Evolutionary conservation across 2,888 invertebrate species (phyloP).

Genomic region (Lepidocyrtoides sp.): DNA sequence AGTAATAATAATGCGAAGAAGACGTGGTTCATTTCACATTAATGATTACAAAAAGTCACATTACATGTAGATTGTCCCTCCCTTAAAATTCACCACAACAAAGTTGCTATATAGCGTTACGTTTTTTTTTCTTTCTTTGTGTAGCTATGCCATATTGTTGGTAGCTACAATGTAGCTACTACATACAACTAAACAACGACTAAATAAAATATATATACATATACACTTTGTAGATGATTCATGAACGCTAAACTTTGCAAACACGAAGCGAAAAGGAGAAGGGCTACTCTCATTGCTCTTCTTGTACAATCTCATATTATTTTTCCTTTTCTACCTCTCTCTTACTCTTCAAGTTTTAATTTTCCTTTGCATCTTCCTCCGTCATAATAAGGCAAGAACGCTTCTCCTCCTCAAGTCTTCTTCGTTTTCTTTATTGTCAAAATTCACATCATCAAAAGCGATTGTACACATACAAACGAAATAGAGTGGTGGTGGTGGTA

Average conservation of each 20-base stretch:
- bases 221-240: background rate
- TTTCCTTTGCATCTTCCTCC: no score
- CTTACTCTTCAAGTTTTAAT: background rate
- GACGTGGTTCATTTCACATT: slow-evolving; percentile 51
- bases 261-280: slow-evolving; percentile 11
- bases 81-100: slow-evolving; percentile 35
- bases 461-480: background rate
- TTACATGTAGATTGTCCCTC: slow-evolving; percentile 45
- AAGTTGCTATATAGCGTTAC: background rate
- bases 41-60: slow-evolving; percentile 35
- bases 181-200: no score
- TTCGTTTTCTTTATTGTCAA: background rate
- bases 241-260: slow-evolving; percentile 1
- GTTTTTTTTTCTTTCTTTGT: background rate
- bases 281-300: background rate
- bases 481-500: background rate
- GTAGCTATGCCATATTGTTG: background rate
- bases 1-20: slow-evolving; percentile 39
- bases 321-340: background rate
- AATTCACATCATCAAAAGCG: no score
- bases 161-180: no score
- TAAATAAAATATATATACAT: background rate
- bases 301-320: background rate
- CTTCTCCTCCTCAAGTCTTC: background rate
- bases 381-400: background rate